Conservation (phyloP, 2,797 vertebrate species). For the Aratinga solstitialis region DNA sequence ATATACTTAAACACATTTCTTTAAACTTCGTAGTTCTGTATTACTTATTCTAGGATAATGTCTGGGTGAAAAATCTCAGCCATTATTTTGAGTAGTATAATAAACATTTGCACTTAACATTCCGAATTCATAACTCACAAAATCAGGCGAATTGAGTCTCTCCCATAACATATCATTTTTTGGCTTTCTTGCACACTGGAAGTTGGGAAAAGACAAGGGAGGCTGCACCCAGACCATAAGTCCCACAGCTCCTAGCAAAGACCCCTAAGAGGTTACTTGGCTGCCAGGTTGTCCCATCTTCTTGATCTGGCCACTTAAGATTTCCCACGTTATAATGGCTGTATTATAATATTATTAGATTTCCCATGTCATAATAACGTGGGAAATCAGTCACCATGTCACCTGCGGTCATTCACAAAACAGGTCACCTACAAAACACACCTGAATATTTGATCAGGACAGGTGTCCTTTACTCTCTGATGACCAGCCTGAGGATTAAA, state of each 20-base stretch:
- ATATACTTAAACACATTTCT: slow-evolving; percentile 40
- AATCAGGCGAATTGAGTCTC: neutral
- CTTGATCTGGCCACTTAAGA: neutral
- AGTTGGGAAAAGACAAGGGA: neutral
- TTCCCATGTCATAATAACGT: neutral
- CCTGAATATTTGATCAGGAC: neutral
- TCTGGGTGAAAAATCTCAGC: slow-evolving; percentile 43
- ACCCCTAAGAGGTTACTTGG: neutral
- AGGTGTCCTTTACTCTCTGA: neutral
- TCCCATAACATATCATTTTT: neutral
- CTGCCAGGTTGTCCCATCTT: neutral
- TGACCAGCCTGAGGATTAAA: neutral
- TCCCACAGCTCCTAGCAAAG: neutral
- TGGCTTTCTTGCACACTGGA: neutral
- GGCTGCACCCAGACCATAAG: neutral
- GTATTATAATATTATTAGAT: neutral
- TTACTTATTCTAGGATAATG: slow-evolving; percentile 58
- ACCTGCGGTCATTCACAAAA: neutral
- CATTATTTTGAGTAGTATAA: slow-evolving; percentile 57
- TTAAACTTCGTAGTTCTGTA: slow-evolving; percentile 65
- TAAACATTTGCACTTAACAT: neutral
- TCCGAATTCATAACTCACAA: neutral
- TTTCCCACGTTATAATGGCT: neutral
- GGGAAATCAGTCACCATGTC: neutral
- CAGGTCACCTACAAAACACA: neutral